A percentile compares a stretch with the other conserved stretches of the same genome.
These are phyloP conservation scores for Cryptotis parvus DNA, from an alignment of 2,113 vertebrate species.

Conservation along the genomic window DNA sequence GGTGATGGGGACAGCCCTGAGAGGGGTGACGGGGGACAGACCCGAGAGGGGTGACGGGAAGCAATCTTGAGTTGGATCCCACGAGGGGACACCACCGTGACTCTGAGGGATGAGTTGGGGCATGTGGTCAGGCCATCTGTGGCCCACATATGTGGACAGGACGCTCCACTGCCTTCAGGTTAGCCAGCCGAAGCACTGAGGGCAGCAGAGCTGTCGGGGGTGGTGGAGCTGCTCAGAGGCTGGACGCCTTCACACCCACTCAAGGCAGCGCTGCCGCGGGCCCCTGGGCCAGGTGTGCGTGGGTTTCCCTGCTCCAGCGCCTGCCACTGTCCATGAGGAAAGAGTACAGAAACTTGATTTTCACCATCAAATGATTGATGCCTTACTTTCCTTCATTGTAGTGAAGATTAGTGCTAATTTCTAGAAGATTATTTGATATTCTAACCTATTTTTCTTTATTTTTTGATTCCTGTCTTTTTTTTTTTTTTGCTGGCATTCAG, in stretches of 20 bases:
- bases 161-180: slow-evolving; percentile 68
- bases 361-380: not conserved
- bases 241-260: no score
- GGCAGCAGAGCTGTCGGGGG: no score
- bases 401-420: not conserved
- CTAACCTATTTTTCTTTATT: not conserved
- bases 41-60: no score
- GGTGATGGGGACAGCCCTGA: no score
- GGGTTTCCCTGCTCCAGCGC: no score
- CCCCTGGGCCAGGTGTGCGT: no score
- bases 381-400: not conserved
- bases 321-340: not conserved
- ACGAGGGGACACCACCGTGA: slow-evolving; percentile 58
- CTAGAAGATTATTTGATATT: not conserved
- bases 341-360: not conserved
- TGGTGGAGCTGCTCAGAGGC: no score
- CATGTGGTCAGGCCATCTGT: slow-evolving; percentile 87
- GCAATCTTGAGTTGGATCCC: slow-evolving; percentile 24
- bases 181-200: no score
- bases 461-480: not conserved
- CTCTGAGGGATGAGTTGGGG: slow-evolving; percentile 77
- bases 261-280: no score
- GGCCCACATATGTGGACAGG: slow-evolving; percentile 84
- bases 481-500: not conserved
- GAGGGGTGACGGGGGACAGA: no score